Percentiles rank a stretch among this genome's conserved stretches.
Evolutionary conservation across 2,888 invertebrate species (phyloP).

Genomic region (Xestia c-nigrum): DNA sequence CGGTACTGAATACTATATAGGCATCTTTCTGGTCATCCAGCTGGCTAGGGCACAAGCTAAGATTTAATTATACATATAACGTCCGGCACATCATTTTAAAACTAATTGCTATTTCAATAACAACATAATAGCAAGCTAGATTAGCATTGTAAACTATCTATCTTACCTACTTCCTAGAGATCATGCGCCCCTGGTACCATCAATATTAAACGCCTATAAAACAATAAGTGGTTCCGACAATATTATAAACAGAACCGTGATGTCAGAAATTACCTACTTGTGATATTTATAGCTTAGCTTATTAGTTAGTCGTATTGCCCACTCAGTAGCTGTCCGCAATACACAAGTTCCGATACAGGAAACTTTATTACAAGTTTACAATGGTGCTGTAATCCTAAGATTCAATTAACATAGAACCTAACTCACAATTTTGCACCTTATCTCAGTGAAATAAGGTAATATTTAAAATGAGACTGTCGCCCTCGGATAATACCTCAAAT

Average conservation of each 20-base stretch:
- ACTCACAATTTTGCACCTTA: neutral
- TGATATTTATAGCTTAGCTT: slow-evolving; percentile 29
- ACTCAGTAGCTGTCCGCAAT: slow-evolving; percentile 20
- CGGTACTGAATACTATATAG: neutral
- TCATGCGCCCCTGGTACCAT: slow-evolving; percentile 48
- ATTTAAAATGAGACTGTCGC: neutral
- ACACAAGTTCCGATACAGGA: slow-evolving; percentile 47
- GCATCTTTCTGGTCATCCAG: neutral
- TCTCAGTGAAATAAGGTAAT: neutral
- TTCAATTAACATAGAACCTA: slow-evolving; percentile 10
- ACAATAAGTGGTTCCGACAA: slow-evolving; percentile 24
- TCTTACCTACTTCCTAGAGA: neutral
- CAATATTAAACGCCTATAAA: slow-evolving; percentile 19
- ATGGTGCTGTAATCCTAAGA: slow-evolving; percentile 8
- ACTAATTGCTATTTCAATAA: neutral
- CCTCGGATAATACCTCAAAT: neutral
- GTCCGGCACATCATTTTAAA: neutral
- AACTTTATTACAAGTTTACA: slow-evolving; percentile 39
- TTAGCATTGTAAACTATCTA: neutral
- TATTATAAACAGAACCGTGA: slow-evolving; percentile 30
- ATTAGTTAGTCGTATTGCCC: slow-evolving; percentile 28
- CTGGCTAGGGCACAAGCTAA: neutral
- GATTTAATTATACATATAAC: neutral
- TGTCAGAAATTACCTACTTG: slow-evolving; percentile 36
- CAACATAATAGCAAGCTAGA: neutral